These are phyloP conservation scores for Drosophila ogumai DNA, from an alignment of 1,140 invertebrate species.

Conservation along the genomic window DNA sequence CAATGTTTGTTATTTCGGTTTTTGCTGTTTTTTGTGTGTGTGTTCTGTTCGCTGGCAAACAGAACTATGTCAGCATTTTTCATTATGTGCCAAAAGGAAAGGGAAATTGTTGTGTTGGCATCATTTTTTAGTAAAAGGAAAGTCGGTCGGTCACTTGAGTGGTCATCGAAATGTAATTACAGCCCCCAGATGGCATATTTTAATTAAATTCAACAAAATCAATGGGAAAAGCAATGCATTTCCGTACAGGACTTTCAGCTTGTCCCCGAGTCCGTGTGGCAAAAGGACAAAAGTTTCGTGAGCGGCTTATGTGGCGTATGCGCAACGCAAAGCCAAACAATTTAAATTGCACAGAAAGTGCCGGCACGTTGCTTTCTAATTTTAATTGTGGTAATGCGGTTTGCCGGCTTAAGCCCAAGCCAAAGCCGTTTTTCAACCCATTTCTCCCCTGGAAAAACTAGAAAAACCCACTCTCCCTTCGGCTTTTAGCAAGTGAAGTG, in stretches of 20 bases:
- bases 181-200: conserved; percentile 32
- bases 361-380: conserved; percentile 57
- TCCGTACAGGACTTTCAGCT: background rate
- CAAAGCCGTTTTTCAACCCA: conserved; percentile 7
- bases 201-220: conserved; percentile 36
- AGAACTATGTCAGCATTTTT: conserved; percentile 61
- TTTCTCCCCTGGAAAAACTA: conserved; percentile 1
- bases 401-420: conserved; percentile 45
- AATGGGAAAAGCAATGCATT: conserved; percentile 12
- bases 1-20: conserved; percentile 34
- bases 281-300: conserved; percentile 32
- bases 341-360: conserved; percentile 66
- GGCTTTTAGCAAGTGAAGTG: conserved; percentile 21
- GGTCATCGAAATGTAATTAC: conserved; percentile 51
- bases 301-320: conserved; percentile 62
- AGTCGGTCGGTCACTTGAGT: conserved; percentile 24
- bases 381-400: conserved; percentile 68
- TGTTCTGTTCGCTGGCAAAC: conserved; percentile 49
- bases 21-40: background rate
- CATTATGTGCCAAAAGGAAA: conserved; percentile 47
- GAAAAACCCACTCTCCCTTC: background rate
- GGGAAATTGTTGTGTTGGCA: conserved; percentile 41
- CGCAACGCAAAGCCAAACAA: conserved; percentile 60
- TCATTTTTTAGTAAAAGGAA: conserved; percentile 7
- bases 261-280: conserved; percentile 1